Evolutionary conservation across 2,797 vertebrate genomes (phyloP).

Genomic region (Luscinia luscinia): DNA sequence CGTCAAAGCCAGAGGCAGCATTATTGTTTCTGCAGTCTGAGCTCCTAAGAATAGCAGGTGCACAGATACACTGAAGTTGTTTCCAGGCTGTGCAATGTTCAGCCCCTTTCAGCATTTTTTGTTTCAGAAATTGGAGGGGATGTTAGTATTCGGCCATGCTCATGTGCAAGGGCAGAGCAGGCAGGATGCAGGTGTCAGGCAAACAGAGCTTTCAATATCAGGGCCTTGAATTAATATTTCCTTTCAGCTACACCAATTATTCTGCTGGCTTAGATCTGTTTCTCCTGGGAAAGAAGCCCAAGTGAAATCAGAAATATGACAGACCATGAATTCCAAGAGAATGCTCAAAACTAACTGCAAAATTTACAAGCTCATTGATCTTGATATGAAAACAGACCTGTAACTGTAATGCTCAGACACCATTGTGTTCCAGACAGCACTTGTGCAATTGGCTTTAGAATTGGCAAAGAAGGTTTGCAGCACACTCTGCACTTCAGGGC

Average conservation of each 20-base stretch:
- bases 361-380: not conserved
- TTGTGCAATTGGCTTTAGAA: not conserved
- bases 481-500: not conserved
- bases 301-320: not conserved
- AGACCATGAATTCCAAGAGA: not conserved
- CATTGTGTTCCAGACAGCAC: not conserved
- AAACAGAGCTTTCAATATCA: not conserved
- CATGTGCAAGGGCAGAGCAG: not conserved
- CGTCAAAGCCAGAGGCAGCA: slow-evolving; percentile 38
- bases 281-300: not conserved
- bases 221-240: not conserved
- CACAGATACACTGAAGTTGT: not conserved
- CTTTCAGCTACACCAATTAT: not conserved
- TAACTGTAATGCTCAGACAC: not conserved
- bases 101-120: not conserved
- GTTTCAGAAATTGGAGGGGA: not conserved
- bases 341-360: not conserved
- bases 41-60: slow-evolving; percentile 47
- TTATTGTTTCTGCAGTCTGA: slow-evolving; percentile 23
- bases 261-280: not conserved
- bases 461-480: not conserved
- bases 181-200: not conserved
- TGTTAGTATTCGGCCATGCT: fast-evolving
- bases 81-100: not conserved
- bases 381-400: not conserved